Evolutionary conservation across 1,140 invertebrate species (phyloP), one percentile per base, ranked within the genome.

Genomic region (Prorops nasuta): DNA sequence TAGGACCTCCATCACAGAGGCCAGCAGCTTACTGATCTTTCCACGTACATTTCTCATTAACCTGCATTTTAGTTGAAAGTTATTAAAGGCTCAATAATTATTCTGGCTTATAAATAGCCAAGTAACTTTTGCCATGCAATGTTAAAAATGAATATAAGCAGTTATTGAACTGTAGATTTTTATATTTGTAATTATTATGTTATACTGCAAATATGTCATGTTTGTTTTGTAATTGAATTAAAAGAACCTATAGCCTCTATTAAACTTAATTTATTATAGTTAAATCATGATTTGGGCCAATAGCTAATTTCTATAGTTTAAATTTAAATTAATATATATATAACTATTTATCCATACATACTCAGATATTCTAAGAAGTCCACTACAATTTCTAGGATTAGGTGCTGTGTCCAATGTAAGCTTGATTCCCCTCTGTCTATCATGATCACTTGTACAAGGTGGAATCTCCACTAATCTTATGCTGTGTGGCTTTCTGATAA

Each of bases 401-500:
- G 70, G 71, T 42, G 76, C 67, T 48, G 76, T 70, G 63, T 85
- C 81, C 36, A 81, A 58, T 3, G 78, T 80, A 32, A 86, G 64
- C 75, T 84, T 85, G 32, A 86, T 84, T 53, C 80, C 80, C 57
- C 81, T 72, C 36, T 69, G 70, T 51, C 70, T 75, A 42, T 71
- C 68, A 4, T 63, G 52, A 48, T 77, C 79, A 69, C 79, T 80
- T 9, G 72, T 76, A 21, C 70, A 76, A 9, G 79, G 76, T 41
- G 88, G 87, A 54, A 91, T 85, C 66, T 91, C 88, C 2, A 92
- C 86, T 24, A 92, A 72, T 45, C 88, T 82, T 49, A 91, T 92
- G 24, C 87, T 90, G 68, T 91, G 89, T 45, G 86, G 85, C 63
- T 83, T 83, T 47, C 80, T 67, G 1, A 78, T 55, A 56, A 83